Base-by-base conservation (phyloP, 1,140 invertebrate species). In the Sitodiplosis mosellana region DNA sequence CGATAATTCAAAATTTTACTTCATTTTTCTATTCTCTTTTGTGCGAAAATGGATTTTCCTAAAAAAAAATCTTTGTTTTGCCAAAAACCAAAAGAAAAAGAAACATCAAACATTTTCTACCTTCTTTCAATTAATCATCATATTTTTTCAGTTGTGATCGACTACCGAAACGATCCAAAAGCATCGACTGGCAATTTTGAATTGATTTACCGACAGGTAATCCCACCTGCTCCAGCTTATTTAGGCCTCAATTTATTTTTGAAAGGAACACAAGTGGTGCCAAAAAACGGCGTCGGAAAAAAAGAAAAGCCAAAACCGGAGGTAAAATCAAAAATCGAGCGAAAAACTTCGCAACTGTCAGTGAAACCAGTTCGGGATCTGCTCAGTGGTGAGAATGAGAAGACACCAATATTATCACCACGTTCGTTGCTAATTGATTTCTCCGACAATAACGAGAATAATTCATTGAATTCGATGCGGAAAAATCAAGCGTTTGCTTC, bases 141-240 rank as follows among this genome's bases (percentile, higher is more conserved):
- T 53, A 22, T 72, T 41, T 41, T 8, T 75, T 45, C 62, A 93
- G 89, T 95, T 56, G 81, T 90, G 0, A 67, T 95, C n/a, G 90
- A 95, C 61, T 71, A 77, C 49, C 74, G 77, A 40, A 67, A 73
- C 42, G 80, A 89, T 63, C 76, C 77, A 51, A 81, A 79, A 46
- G 81, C 84, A 12, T 78, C 86, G 52, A 87, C 86, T 4, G 90
- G 90, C 17, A 70, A 78, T 47, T 95, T 93, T 62, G 87, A 92
- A 60, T 58, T 90, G 49, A 77, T 80, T 15, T 91, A 87, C 61
- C 81, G 78, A 48, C 82, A 82, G 55, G 54, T 69, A 6, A 71
- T 81, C 17, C 80, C 83, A 1, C 77, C 74, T 51, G 80, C 82
- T 3, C 87, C 87, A 12, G 83, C 84, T 2, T 92, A 91, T 59